These are phyloP conservation scores for Zaprionus lachaisei DNA, from an alignment of 1,140 invertebrate species.

Conservation along the genomic window DNA sequence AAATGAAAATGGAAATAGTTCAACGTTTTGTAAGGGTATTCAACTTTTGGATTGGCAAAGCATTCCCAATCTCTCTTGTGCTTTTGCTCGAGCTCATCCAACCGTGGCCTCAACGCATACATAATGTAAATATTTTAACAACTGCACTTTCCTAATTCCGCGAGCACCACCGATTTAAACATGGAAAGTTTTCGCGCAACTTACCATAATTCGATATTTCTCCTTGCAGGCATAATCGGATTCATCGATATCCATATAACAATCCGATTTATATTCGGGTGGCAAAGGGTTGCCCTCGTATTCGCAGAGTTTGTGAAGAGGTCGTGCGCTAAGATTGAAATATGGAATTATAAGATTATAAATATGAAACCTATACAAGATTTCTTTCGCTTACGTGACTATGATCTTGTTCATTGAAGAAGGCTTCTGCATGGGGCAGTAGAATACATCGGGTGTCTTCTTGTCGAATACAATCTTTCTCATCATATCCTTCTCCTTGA, in stretches of 20 bases:
- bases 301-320: conserved; percentile 91
- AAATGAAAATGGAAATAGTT: neutral
- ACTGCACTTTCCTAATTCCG: conserved; percentile 14
- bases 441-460: conserved; percentile 93
- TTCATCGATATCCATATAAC: conserved; percentile 93
- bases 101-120: conserved; percentile 4
- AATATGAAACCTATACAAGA: neutral
- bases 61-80: neutral
- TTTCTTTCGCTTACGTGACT: conserved; percentile 85
- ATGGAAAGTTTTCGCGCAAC: conserved; percentile 29
- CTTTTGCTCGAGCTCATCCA: conserved; percentile 1
- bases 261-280: conserved; percentile 91
- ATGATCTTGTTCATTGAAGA: conserved; percentile 89
- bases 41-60: neutral
- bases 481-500: conserved; percentile 89
- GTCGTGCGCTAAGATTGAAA: conserved; percentile 85
- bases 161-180: conserved; percentile 21
- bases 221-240: conserved; percentile 93
- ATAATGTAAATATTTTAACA: conserved; percentile 11
- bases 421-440: conserved; percentile 92
- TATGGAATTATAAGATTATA: neutral
- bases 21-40: neutral
- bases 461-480: conserved; percentile 93
- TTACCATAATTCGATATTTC: conserved; percentile 93
- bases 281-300: conserved; percentile 89